These are phyloP conservation scores for Drosophila multiciliata DNA, from an alignment of 2,888 invertebrate species.

Conservation along the genomic window DNA sequence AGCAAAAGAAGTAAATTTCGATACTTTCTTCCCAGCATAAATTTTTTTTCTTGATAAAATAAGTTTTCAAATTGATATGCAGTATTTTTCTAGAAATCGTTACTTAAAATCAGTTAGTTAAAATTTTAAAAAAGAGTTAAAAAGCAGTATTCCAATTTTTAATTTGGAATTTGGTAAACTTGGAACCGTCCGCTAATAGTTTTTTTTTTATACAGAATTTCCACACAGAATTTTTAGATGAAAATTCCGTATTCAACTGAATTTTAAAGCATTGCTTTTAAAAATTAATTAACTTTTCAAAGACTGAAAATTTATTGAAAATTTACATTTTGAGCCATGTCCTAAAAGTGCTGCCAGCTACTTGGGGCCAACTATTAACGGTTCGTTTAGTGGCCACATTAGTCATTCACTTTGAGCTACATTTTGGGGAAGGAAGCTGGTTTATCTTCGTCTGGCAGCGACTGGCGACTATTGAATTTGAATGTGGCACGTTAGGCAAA, in stretches of 20 bases:
- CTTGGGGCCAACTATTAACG: background rate
- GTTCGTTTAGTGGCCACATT: background rate
- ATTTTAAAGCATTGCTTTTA: background rate
- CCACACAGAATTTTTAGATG: background rate
- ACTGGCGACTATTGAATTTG: slow-evolving; percentile 66
- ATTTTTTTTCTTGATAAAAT: background rate
- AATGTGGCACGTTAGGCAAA: slow-evolving; percentile 41
- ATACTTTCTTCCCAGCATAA: no score
- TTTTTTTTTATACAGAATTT: background rate
- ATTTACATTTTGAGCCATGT: background rate
- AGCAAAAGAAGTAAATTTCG: no score
- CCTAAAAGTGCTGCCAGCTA: background rate
- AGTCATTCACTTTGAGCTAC: slow-evolving; percentile 19
- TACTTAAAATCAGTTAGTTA: background rate
- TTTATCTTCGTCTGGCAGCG: slow-evolving; percentile 33
- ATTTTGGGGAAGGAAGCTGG: background rate
- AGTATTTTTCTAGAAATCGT: background rate
- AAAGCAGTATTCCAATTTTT: background rate
- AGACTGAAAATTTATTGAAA: background rate
- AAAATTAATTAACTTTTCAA: background rate
- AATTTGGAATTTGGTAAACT: background rate
- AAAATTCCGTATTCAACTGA: background rate
- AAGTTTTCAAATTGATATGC: background rate
- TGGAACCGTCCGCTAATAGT: rapidly evolving
- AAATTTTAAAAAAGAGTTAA: no score